These are phyloP conservation scores for Pristionchus fissidentatus DNA, from an alignment of 2,888 invertebrate species.

Conservation along the genomic window DNA sequence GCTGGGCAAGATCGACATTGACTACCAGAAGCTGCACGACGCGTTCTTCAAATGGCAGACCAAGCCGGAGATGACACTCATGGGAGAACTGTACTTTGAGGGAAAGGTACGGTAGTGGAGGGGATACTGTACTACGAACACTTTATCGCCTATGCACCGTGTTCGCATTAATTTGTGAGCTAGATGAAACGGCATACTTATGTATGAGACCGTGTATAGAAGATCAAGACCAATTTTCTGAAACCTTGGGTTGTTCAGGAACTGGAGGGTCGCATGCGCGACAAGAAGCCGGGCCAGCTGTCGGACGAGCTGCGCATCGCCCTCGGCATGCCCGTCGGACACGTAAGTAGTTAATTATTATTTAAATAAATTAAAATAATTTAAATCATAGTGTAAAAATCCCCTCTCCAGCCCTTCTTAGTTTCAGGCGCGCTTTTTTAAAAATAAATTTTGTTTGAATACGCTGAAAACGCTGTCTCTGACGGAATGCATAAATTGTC, in stretches of 20 bases:
- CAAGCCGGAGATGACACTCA: constrained; percentile 98
- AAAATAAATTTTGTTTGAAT: not conserved
- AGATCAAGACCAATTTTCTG: not conserved
- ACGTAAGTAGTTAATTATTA: constrained; percentile 76
- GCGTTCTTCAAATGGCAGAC: constrained; percentile 99
- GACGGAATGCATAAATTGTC: no score
- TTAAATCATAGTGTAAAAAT: not conserved
- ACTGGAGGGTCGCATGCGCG: constrained; percentile 95
- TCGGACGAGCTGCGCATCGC: constrained; percentile 95
- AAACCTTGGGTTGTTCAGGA: constrained; percentile 79
- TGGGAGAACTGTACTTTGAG: constrained; percentile 98
- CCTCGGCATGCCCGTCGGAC: constrained; percentile 97
- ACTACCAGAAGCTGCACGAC: constrained; percentile 98
- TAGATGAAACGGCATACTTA: not conserved
- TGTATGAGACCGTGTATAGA: not conserved
- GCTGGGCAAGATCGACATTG: constrained; percentile 98
- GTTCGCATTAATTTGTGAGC: not conserved
- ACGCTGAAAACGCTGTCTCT: no score
- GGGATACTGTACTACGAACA: not conserved
- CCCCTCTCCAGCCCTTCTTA: not conserved
- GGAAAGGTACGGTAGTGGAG: constrained; percentile 64
- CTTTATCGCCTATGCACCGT: no score
- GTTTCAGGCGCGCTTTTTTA: not conserved
- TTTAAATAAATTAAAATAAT: no score
- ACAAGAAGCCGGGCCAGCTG: constrained; percentile 98